Base-by-base conservation (phyloP, 1,140 invertebrate species). In the Dinoponera quadriceps region DNA sequence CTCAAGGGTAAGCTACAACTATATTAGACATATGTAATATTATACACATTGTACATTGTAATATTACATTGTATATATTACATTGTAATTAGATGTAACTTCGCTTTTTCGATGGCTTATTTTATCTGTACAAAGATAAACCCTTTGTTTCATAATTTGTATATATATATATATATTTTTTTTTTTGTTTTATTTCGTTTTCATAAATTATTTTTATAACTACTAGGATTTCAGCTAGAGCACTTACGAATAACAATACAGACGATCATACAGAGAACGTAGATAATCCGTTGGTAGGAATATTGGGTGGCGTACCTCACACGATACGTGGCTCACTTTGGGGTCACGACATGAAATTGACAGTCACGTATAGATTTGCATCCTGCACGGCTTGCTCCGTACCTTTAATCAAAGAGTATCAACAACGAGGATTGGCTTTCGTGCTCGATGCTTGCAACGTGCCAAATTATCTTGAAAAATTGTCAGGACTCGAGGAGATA, bases 341-440 rank as follows among this genome's bases (percentile, higher is more conserved):
- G 86, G 95, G 96, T 65, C 98, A 97, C 92, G 96, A 97, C 81
- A 97, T 97, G 60, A 95, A 98, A 18, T 90, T 97, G 84, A 98
- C 98, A 11, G 96, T 98, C 16, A 97, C 97, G 44, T 94, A 96
- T 65, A 96, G 97, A 85, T 99, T 99, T 95, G 95, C 96, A 73
- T 97, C 97, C 83, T 99, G 99, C 90, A 98, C 98, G 62, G 98
- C 98, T 0, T 99, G 99, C 91, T 99, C 98, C 0, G 90, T 94
- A 29, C 90, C 93, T 0, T 95, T 98, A 27, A 90, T 98, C 25
- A 90, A 96, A 18, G 95, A 95, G 51, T 98, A 98, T 92, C 94
- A 93, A 88, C 91, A 93, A 29, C 94, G 96, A 2, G 96, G 97
- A 0, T 96, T 96, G 77, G 95, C 96, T 0, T 99, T 99, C 92